phyloP scores from a whole-genome alignment of 1,140 invertebrate species.

The Piezodorus guildinii region DNA sequence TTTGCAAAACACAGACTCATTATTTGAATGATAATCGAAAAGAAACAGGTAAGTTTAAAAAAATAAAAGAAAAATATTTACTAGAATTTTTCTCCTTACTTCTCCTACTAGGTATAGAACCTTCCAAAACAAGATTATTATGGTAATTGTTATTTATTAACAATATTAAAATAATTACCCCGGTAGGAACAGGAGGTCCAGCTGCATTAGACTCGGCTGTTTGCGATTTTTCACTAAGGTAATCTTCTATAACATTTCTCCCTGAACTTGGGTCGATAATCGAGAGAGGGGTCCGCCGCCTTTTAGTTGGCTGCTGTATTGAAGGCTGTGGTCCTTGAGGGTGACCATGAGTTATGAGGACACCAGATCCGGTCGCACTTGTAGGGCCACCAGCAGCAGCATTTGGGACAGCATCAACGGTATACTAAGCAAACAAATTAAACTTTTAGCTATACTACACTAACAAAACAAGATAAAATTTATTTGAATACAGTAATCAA shows the following conservation, averaged over 20 bases:
- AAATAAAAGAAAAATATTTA: too few relatives aligned
- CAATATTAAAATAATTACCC: background rate
- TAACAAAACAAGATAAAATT: background rate
- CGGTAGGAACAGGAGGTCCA: background rate
- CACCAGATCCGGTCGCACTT: background rate
- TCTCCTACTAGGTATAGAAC: too few relatives aligned
- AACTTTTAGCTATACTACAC: too few relatives aligned
- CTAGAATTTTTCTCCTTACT: too few relatives aligned
- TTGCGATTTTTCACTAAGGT: background rate
- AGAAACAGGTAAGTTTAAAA: too few relatives aligned
- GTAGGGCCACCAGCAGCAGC: background rate
- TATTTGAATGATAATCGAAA: too few relatives aligned
- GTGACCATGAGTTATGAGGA: background rate
- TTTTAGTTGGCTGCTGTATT: background rate
- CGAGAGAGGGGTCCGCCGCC: background rate
- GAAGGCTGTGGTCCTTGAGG: background rate
- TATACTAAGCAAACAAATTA: background rate
- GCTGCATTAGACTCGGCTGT: background rate
- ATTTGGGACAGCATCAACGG: background rate
- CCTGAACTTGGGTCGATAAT: background rate
- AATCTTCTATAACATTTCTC: conserved; percentile 1
- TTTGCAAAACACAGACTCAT: too few relatives aligned
- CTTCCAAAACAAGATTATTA: too few relatives aligned
- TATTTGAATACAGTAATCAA: background rate
- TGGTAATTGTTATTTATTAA: too few relatives aligned